phyloP scores from a whole-genome alignment of 2,113 vertebrate species.

The Taurulus bubalis region DNA sequence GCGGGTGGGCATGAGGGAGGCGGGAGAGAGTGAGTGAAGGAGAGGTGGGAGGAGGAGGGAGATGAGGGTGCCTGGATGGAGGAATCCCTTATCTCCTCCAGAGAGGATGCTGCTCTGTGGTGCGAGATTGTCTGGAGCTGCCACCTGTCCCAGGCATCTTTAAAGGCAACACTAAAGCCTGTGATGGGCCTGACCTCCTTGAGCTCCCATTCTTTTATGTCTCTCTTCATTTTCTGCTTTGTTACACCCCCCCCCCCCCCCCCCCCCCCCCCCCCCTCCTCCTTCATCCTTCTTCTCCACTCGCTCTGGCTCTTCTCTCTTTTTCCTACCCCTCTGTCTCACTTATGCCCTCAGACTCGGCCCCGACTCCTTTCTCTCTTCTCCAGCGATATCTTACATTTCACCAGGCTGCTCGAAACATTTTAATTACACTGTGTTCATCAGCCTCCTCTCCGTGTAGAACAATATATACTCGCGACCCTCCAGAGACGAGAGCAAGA shows the following conservation, averaged over 20 bases:
- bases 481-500: constrained; percentile 64
- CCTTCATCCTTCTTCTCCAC: constrained; percentile 15
- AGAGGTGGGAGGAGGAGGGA: constrained; percentile 37
- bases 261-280: not conserved
- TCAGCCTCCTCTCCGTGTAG: constrained; percentile 66
- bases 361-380: constrained; percentile 13
- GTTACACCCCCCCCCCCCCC: constrained; percentile 83
- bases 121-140: constrained; percentile 96
- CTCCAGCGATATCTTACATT: constrained; percentile 74
- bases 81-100: constrained; percentile 96
- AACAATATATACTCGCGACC: constrained; percentile 66
- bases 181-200: constrained; percentile 99
- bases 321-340: constrained; percentile 47
- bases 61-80: constrained; percentile 86
- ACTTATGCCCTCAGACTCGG: constrained; percentile 45
- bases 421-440: constrained; percentile 79
- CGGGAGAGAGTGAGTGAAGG: constrained; percentile 38
- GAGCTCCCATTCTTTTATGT: constrained; percentile 97
- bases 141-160: constrained; percentile 99
- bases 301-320: constrained; percentile 40
- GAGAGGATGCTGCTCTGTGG: constrained; percentile 90
- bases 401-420: constrained; percentile 67
- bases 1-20: constrained; percentile 30
- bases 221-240: constrained; percentile 98
- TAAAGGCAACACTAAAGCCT: constrained; percentile 96